Percentiles rank a stretch among this genome's conserved stretches.
Conservation (phyloP, 2,113 vertebrate species). For the Dipodomys ordii region DNA sequence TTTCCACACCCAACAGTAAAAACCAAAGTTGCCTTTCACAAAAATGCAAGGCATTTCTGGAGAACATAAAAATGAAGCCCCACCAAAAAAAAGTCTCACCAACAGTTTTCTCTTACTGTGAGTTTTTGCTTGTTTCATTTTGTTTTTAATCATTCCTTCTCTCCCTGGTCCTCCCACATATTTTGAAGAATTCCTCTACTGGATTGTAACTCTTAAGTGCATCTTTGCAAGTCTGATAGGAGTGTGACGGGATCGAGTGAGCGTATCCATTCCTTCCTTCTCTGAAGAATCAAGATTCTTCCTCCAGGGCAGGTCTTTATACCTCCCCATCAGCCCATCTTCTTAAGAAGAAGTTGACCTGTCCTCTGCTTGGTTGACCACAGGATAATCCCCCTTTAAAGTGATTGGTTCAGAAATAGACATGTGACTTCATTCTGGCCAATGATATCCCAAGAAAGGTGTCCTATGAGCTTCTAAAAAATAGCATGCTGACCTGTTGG, state of each 20-base stretch:
- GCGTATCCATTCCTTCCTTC: neutral
- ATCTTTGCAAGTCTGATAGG: neutral
- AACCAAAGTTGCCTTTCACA: neutral
- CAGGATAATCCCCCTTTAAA: neutral
- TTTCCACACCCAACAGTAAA: neutral
- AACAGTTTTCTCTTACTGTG: neutral
- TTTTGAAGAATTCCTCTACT: constrained; percentile 30
- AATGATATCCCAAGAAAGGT: neutral
- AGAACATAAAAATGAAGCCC: neutral
- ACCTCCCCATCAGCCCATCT: neutral
- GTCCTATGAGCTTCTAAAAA: neutral
- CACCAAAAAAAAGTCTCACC: constrained; percentile 1
- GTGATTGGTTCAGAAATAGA: neutral
- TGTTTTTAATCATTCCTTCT: constrained; percentile 6
- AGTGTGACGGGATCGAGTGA: neutral
- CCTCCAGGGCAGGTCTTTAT: neutral
- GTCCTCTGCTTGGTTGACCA: neutral
- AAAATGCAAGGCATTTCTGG: constrained; percentile 44
- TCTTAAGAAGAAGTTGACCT: neutral
- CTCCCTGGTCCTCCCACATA: neutral
- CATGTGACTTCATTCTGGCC: neutral
- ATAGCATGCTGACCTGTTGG: neutral
- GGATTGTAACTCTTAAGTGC: neutral
- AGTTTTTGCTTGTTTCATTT: neutral
- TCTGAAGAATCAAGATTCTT: neutral